Conservation (phyloP, 2,888 invertebrate genomes). For the Pachydiplax longipennis region DNA sequence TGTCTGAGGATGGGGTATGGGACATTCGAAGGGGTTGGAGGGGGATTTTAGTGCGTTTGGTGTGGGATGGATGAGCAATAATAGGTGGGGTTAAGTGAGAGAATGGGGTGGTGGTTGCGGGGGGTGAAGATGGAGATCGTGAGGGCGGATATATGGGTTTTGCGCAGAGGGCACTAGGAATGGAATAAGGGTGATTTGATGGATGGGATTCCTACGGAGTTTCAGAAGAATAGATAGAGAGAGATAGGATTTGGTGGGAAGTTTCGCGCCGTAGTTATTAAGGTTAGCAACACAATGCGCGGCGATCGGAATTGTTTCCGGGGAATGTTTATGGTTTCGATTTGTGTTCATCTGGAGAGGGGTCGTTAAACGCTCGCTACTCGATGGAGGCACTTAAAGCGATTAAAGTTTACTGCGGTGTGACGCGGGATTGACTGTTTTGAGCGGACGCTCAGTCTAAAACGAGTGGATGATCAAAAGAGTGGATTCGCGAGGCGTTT, state of each 20-base stretch:
- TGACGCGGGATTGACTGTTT: background rate
- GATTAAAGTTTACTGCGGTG: background rate
- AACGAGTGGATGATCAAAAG: background rate
- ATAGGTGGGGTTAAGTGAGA: conserved; percentile 34
- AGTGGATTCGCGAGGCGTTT: background rate
- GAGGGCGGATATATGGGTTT: background rate
- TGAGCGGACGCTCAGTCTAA: background rate
- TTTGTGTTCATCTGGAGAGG: background rate
- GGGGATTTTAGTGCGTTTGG: conserved; percentile 7
- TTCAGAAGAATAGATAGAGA: background rate
- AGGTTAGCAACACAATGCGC: background rate
- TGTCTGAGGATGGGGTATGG: background rate
- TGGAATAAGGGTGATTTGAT: conserved; percentile 4
- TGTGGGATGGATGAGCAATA: conserved; percentile 16
- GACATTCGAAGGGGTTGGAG: background rate
- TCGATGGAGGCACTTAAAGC: background rate
- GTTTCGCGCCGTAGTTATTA: background rate
- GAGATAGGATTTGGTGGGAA: background rate
- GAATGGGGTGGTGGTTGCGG: conserved; percentile 3
- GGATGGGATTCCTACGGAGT: conserved; percentile 36
- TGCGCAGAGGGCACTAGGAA: background rate
- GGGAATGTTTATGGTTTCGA: background rate
- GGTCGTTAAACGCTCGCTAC: background rate
- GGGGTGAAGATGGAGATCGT: background rate
- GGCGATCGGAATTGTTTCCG: background rate